Evolutionary conservation across 1,140 invertebrate genomes (phyloP).

Genomic region (Papilio dardanus): DNA sequence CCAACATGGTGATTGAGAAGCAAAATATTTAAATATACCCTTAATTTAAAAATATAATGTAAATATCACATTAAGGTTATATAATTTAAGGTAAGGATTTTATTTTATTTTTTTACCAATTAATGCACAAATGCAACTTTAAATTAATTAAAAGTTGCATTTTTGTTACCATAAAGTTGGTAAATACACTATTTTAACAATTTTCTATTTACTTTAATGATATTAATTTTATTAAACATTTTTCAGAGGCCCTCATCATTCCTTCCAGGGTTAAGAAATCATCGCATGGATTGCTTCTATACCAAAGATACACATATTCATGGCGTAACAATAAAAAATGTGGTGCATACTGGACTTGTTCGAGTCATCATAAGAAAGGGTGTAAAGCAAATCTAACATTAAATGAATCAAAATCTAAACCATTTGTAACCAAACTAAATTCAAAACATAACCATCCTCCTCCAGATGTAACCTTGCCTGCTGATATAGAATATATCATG

Average conservation of each 20-base stretch:
- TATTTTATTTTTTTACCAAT: no score
- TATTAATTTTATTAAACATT: slow-evolving; percentile 6
- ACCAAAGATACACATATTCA: slow-evolving; percentile 61
- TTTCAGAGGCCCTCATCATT: slow-evolving; percentile 61
- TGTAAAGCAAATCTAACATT: slow-evolving; percentile 61
- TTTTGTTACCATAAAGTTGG: background rate
- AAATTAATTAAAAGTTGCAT: no score
- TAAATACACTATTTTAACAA: background rate
- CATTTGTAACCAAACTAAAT: slow-evolving; percentile 47
- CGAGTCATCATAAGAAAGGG: slow-evolving; percentile 68
- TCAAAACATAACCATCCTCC: slow-evolving; percentile 59
- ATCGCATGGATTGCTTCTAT: slow-evolving; percentile 53
- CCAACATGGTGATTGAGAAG: no score
- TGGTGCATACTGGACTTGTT: slow-evolving; percentile 67
- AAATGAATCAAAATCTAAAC: slow-evolving; percentile 47
- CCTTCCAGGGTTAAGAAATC: slow-evolving; percentile 53
- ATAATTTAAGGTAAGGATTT: no score
- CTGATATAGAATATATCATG: slow-evolving; percentile 47
- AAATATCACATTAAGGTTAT: no score
- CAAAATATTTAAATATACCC: no score
- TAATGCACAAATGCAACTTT: no score
- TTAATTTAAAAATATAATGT: no score
- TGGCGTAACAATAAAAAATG: slow-evolving; percentile 56
- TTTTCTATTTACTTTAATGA: background rate
- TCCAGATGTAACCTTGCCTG: slow-evolving; percentile 48